Percentiles rank a stretch among this genome's conserved stretches.
phyloP scores from a whole-genome alignment of 2,113 vertebrate genomes.

The Hassar affinis region DNA sequence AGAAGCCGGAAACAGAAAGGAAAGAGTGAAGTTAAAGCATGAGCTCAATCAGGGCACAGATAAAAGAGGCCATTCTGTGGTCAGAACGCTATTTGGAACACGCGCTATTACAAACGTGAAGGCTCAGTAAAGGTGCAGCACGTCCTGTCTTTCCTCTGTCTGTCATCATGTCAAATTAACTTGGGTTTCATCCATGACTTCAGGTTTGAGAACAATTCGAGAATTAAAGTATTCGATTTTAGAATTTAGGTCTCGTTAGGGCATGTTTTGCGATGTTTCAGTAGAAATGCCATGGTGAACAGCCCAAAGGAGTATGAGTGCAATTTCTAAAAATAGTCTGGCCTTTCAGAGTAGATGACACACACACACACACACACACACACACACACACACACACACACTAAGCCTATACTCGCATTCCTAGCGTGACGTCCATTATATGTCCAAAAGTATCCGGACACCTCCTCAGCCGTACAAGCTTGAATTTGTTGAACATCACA shows the following conservation, averaged over 20 bases:
- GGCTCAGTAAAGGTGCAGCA: background rate
- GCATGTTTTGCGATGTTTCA: background rate
- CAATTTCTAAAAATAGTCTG: slow-evolving; percentile 13
- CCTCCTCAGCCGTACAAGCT: background rate
- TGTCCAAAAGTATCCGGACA: background rate
- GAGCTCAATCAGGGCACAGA: background rate
- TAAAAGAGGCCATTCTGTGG: background rate
- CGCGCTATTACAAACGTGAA: background rate
- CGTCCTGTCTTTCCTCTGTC: background rate
- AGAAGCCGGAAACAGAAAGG: slow-evolving; percentile 3
- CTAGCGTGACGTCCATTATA: background rate
- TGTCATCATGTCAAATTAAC: background rate
- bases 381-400: background rate
- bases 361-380: background rate
- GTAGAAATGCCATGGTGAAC: background rate
- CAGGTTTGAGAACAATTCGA: background rate
- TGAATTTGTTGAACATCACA: background rate
- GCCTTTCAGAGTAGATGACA: background rate
- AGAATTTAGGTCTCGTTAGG: background rate
- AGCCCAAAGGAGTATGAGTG: background rate
- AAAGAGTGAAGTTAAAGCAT: slow-evolving; percentile 29
- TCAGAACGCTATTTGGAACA: background rate
- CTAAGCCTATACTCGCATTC: background rate
- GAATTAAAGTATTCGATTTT: background rate
- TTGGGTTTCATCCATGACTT: too few species aligned